A percentile compares a stretch with the other conserved stretches of the same genome.
Conservation (phyloP, 2,888 invertebrate species). For the Drosophila histrio region DNA sequence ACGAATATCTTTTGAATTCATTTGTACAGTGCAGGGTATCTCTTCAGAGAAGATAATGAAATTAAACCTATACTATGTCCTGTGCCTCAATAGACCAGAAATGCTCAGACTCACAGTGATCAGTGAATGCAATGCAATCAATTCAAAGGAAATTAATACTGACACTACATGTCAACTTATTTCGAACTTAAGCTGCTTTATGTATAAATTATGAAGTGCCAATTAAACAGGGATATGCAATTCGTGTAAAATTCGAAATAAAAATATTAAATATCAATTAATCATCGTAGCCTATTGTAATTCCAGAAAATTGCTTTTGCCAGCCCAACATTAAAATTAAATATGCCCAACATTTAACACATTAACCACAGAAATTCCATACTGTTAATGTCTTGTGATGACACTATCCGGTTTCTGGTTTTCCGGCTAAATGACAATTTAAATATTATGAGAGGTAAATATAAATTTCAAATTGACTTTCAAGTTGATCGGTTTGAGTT, state of each 20-base stretch:
- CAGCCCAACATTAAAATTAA: constrained; percentile 38
- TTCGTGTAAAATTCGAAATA: constrained; percentile 45
- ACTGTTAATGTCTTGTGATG: constrained; percentile 28
- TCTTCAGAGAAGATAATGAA: background rate
- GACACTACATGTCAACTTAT: constrained; percentile 39
- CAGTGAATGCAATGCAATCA: background rate
- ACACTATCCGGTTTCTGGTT: background rate
- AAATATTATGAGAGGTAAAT: background rate
- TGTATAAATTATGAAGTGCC: constrained; percentile 38
- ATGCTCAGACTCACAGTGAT: background rate
- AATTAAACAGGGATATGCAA: constrained; percentile 44
- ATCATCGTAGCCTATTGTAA: constrained; percentile 27
- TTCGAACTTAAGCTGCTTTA: constrained; percentile 56
- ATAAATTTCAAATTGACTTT: background rate
- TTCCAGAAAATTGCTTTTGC: constrained; percentile 38
- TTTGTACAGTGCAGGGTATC: too few relatives aligned
- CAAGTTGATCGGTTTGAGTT: background rate
- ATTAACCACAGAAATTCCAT: constrained; percentile 45
- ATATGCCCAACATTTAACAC: constrained; percentile 25
- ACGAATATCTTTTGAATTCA: too few relatives aligned
- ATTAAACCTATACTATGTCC: background rate
- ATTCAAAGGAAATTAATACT: constrained; percentile 26
- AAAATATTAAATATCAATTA: constrained; percentile 54
- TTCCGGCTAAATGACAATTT: constrained; percentile 8
- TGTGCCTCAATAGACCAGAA: background rate